Conservation (phyloP, 2,888 invertebrate genomes). For the Altica lythri region DNA sequence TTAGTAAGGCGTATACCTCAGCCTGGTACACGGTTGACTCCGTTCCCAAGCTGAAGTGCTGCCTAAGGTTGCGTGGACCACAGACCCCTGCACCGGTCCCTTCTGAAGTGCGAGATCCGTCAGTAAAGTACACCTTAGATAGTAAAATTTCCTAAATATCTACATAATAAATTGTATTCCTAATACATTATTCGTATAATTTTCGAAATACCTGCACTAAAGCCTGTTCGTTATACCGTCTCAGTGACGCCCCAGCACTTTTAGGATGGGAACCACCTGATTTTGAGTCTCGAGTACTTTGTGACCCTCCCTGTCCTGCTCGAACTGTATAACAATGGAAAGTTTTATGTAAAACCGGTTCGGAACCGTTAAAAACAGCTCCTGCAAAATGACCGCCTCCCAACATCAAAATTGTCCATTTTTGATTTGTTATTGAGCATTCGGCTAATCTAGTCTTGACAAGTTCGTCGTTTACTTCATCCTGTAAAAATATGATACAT, state of each 20-base stretch:
- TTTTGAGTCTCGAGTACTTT: conserved; percentile 68
- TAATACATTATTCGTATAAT: no score
- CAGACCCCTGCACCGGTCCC: no score
- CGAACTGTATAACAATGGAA: conserved; percentile 84
- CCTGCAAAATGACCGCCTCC: conserved; percentile 86
- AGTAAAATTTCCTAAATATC: no score
- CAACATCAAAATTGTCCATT: conserved; percentile 79
- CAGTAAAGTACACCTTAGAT: no score
- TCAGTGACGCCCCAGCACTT: conserved; percentile 79
- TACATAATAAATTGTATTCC: no score
- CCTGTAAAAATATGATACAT: not conserved
- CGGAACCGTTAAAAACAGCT: conserved; percentile 66
- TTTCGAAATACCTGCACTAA: conserved; percentile 66
- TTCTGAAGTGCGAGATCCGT: no score
- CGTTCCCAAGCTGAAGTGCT: no score
- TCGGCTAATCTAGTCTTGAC: conserved; percentile 37
- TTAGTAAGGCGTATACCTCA: no score
- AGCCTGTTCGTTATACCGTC: conserved; percentile 79
- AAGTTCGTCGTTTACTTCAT: conserved; percentile 25
- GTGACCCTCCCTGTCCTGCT: conserved; percentile 81
- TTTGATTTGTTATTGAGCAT: conserved; percentile 50
- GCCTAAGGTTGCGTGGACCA: no score
- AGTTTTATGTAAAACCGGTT: conserved; percentile 73
- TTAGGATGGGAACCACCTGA: conserved; percentile 67
- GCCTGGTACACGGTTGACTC: no score